A percentile compares a stretch with the other conserved stretches of the same genome.
These are phyloP conservation scores for Stomatorhinus walkeri DNA, from an alignment of 2,797 vertebrate species.

Conservation along the genomic window DNA sequence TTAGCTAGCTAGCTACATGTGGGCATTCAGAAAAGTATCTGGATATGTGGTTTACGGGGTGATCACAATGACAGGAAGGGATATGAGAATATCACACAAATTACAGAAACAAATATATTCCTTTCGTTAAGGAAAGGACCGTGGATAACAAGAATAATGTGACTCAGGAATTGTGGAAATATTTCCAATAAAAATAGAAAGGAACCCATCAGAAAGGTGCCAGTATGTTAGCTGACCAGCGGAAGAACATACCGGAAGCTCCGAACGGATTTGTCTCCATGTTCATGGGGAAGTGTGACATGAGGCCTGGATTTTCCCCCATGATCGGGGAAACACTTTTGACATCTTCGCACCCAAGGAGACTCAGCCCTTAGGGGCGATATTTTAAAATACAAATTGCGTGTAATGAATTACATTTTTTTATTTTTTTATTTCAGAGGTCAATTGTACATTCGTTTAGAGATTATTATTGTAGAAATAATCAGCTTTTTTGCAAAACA, in stretches of 20 bases:
- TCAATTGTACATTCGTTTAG: slow-evolving; percentile 37
- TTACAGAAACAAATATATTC: slow-evolving; percentile 29
- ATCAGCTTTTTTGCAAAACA: slow-evolving; percentile 15
- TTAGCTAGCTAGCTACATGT: slow-evolving; percentile 33
- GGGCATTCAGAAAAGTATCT: slow-evolving; percentile 36
- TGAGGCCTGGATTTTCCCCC: slow-evolving; percentile 44
- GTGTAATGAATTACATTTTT: slow-evolving; percentile 43
- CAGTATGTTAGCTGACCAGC: slow-evolving; percentile 28
- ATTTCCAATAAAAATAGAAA: slow-evolving; percentile 34
- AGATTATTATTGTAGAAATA: slow-evolving; percentile 35
- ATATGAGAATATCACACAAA: neutral
- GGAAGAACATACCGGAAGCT: slow-evolving; percentile 35
- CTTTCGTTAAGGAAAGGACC: slow-evolving; percentile 34
- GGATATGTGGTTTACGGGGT: slow-evolving; percentile 29
- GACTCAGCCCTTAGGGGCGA: slow-evolving; percentile 45
- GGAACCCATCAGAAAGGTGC: slow-evolving; percentile 24
- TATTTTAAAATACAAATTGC: slow-evolving; percentile 39
- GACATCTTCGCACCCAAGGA: slow-evolving; percentile 42
- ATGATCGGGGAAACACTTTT: slow-evolving; percentile 32
- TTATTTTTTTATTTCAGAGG: slow-evolving; percentile 54
- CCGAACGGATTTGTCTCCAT: slow-evolving; percentile 42
- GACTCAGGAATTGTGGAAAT: slow-evolving; percentile 29
- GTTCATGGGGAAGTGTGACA: slow-evolving; percentile 34
- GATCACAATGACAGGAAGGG: slow-evolving; percentile 24
- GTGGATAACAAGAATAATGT: neutral